A percentile compares a stretch with the other conserved stretches of the same genome.
Evolutionary conservation across 2,797 vertebrate species (phyloP).

Genomic region (Neosalanx taihuensis): DNA sequence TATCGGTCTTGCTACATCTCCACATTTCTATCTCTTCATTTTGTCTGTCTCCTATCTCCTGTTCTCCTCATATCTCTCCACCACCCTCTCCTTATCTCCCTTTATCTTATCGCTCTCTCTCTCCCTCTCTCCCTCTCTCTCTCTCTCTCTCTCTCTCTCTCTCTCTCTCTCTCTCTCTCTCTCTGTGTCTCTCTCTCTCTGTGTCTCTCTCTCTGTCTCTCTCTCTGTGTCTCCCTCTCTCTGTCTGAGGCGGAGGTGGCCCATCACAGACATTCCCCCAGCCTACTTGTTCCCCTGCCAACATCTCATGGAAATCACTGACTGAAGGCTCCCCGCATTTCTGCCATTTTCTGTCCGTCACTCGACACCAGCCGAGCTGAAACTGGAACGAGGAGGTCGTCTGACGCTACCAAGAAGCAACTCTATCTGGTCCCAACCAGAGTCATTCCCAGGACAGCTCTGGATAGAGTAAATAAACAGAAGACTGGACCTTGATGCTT

Average conservation of each 20-base stretch:
- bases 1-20: background rate
- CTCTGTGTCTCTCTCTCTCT: too few relatives aligned
- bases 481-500: conserved; percentile 9
- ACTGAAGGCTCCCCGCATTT: conserved; percentile 58
- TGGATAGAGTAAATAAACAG: conserved; percentile 54
- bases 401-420: conserved; percentile 73
- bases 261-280: conserved; percentile 12
- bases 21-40: background rate
- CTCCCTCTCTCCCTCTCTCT: background rate
- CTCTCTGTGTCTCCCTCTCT: background rate
- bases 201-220: background rate
- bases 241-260: background rate
- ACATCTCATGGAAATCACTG: conserved; percentile 51
- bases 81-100: background rate
- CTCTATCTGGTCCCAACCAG: conserved; percentile 44
- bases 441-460: conserved; percentile 31
- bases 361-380: conserved; percentile 56
- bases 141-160: background rate
- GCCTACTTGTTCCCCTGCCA: conserved; percentile 33
- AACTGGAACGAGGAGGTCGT: conserved; percentile 51
- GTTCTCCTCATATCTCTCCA: background rate
- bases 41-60: background rate
- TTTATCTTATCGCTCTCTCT: background rate
- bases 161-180: background rate
- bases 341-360: conserved; percentile 61